Conservation (phyloP, 2,888 invertebrate species). For the Drosophila heteroneura region DNA sequence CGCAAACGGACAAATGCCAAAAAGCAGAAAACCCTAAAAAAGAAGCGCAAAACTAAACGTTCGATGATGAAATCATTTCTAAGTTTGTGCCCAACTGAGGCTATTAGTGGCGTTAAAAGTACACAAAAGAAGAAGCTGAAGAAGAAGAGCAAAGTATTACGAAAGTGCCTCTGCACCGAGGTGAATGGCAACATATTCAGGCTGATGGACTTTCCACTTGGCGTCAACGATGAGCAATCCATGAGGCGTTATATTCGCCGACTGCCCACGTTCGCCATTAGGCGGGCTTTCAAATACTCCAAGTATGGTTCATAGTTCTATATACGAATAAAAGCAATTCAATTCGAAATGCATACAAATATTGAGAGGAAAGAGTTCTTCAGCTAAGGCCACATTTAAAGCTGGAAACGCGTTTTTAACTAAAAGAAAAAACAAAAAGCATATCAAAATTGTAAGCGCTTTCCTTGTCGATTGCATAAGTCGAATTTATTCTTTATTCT, state of each 20-base stretch:
- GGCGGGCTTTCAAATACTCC: background rate
- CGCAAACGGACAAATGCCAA: too few species aligned
- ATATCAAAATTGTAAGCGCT: background rate
- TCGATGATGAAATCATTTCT: too few species aligned
- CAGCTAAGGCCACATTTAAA: background rate
- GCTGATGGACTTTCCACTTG: slow-evolving; percentile 9
- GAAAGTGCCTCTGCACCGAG: slow-evolving; percentile 33
- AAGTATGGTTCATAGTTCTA: background rate
- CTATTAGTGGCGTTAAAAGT: background rate
- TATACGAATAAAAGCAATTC: background rate
- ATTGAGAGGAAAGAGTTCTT: too few species aligned
- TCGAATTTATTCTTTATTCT: background rate
- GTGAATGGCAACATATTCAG: slow-evolving; percentile 9
- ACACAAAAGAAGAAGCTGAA: background rate
- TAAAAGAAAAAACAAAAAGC: too few species aligned
- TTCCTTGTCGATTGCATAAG: background rate
- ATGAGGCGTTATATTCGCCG: background rate
- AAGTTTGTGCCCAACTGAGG: background rate
- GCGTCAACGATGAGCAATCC: rapidly evolving
- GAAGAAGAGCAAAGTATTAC: background rate
- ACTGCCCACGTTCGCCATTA: background rate
- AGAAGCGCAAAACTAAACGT: background rate
- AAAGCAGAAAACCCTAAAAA: too few species aligned
- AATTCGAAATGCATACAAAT: background rate
- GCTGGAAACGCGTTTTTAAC: too few species aligned